These are phyloP conservation scores for Syrrhaptes paradoxus DNA, from an alignment of 2,113 vertebrate species.

Conservation along the genomic window DNA sequence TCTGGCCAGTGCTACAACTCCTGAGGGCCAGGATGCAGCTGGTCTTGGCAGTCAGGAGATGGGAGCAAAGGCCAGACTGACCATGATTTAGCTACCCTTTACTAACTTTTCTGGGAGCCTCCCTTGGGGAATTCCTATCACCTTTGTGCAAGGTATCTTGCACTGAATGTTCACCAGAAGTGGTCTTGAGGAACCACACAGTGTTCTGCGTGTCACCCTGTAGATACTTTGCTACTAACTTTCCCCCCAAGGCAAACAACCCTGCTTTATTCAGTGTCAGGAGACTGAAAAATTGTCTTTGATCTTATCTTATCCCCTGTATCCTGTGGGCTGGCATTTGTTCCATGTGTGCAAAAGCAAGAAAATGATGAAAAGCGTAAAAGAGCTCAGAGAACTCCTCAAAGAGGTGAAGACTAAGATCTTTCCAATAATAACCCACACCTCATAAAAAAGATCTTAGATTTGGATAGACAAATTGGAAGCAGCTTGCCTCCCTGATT, in stretches of 20 bases:
- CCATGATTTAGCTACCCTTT: neutral
- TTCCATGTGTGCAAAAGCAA: neutral
- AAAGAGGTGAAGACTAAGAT: neutral
- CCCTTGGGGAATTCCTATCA: neutral
- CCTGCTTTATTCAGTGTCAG: neutral
- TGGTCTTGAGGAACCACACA: neutral
- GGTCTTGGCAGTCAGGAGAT: neutral
- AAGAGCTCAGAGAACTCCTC: neutral
- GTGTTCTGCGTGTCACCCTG: neutral
- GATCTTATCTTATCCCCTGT: neutral
- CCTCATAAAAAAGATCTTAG: neutral
- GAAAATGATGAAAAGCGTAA: neutral
- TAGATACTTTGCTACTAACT: neutral
- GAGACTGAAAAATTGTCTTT: neutral
- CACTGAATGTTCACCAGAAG: neutral
- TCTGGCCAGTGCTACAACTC: neutral
- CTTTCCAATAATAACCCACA: slow-evolving; percentile 2
- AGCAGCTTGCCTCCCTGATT: neutral
- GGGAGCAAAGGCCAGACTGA: neutral
- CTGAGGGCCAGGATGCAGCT: too few species aligned
- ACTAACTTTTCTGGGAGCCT: neutral
- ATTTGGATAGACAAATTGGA: neutral
- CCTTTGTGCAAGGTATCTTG: neutral
- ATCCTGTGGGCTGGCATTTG: neutral
- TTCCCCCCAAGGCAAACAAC: neutral